These are phyloP conservation scores for Myotis pilosus DNA, from an alignment of 2,797 vertebrate species.

Conservation along the genomic window DNA sequence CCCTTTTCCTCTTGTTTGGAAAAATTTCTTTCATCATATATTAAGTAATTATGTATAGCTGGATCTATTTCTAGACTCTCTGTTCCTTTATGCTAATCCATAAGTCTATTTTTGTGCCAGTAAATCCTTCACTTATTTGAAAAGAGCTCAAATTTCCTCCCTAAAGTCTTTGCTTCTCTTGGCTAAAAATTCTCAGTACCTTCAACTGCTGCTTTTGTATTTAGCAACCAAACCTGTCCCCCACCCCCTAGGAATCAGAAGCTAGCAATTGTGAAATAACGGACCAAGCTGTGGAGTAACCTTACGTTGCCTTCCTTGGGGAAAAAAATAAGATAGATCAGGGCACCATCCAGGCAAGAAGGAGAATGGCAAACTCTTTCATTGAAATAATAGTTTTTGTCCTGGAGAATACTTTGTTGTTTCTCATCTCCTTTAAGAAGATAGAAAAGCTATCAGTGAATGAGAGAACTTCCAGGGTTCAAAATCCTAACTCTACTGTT, in stretches of 20 bases:
- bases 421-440: not conserved
- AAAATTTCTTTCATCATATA: constrained; percentile 60
- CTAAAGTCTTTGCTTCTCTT: constrained; percentile 42
- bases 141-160: constrained; percentile 65
- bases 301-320: not conserved
- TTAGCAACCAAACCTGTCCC: not conserved
- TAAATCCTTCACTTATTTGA: constrained; percentile 61
- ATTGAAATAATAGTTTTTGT: not conserved
- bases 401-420: not conserved
- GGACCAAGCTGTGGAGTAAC: not conserved
- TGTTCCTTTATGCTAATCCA: constrained; percentile 68
- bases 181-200: not conserved
- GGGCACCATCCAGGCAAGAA: not conserved
- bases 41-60: constrained; percentile 69
- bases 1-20: constrained; percentile 30
- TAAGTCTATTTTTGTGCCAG: constrained; percentile 68
- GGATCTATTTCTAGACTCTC: constrained; percentile 69
- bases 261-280: not conserved
- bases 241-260: not conserved
- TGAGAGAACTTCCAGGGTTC: not conserved
- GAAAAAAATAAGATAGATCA: not conserved
- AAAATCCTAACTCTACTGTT: not conserved
- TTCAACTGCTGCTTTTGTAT: not conserved
- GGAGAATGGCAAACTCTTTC: not conserved
- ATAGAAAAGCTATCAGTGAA: not conserved